Conservation (phyloP, 2,888 invertebrate species). For the Cheilosia vulpina region DNA sequence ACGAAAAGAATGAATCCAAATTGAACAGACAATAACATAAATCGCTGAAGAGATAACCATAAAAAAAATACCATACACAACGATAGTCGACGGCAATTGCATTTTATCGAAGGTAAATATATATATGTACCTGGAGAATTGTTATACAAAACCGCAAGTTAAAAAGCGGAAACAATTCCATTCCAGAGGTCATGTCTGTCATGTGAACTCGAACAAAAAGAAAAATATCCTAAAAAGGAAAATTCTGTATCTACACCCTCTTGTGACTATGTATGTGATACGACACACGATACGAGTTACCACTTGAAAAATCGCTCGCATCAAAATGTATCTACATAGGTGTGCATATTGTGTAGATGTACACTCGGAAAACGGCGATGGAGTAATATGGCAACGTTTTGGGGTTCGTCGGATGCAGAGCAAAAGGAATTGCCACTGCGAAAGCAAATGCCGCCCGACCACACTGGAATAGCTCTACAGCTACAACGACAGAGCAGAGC, state of each 20-base stretch:
- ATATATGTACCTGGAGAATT: constrained; percentile 12
- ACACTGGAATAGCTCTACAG: constrained; percentile 24
- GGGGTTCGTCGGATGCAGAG: constrained; percentile 3
- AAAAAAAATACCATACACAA: constrained; percentile 24
- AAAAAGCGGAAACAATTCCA: constrained; percentile 71
- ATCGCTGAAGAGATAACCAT: constrained; percentile 66
- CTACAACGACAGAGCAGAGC: not conserved
- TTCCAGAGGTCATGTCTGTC: constrained; percentile 65
- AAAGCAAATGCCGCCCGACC: constrained; percentile 50
- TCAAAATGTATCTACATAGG: constrained; percentile 5
- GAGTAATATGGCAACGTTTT: constrained; percentile 45
- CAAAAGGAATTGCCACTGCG: constrained; percentile 10
- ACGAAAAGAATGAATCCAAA: constrained; percentile 50
- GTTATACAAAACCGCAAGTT: constrained; percentile 59
- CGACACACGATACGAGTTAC: constrained; percentile 9
- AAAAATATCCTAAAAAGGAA: constrained; percentile 26
- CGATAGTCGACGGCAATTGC: constrained; percentile 43
- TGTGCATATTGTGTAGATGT: not conserved
- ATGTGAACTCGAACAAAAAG: constrained; percentile 58
- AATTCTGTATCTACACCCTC: constrained; percentile 28
- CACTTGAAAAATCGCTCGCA: constrained; percentile 25
- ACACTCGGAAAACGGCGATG: constrained; percentile 43
- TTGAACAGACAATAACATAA: constrained; percentile 70
- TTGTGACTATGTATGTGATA: not conserved
- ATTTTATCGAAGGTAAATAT: constrained; percentile 23